Evolutionary conservation across 1,140 invertebrate species (phyloP), one percentile per base, ranked within the genome.

Genomic region (Penaeus vannamei): DNA sequence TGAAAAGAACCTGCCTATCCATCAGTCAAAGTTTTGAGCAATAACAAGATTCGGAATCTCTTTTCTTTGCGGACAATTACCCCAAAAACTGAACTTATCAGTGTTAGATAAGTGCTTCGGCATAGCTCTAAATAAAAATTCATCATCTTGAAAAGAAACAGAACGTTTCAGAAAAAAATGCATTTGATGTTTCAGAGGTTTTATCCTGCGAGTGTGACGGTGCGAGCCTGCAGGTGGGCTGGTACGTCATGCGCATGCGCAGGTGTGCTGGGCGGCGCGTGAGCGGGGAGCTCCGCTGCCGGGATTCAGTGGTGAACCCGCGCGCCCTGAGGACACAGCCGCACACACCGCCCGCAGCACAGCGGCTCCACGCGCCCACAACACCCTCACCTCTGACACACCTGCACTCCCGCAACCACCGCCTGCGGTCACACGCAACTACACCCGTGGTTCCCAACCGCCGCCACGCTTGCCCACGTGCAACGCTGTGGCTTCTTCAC

Each of bases 281-380:
- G 87, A 85, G 86, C 26, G 42, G 83, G 29, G 59, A 20, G 66
- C 72, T 26, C 46, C 64, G 82, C 87, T 72, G 72, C 79, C 59
- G 66, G 72, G 72, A 83, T 83, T 89, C 87, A 89, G 87, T 89
- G 87, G 87, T 89, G 82, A 89, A 89, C 87, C 87, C 87, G 87
- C 87, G 83, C 59, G 87, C 82, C 87, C 87, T 89, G 72, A 89
- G 87, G 87, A 89, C 87, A 89, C 87, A 89, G 87, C 87, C 83
- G 87, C 83, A 89, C 87, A 77, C 87, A 77, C 60, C 83, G 87
- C 87, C 87, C 82, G 72, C 87, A 89, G 87, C 87, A 89, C 87
- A 72, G 82, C 69, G 82, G 69, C 72, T 85, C 82, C 82, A 89
- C 81, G 82, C 87, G 82, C 87, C 82, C 86, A 42, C 72, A 29